Evolutionary conservation across 2,888 invertebrate species (phyloP), one percentile per base, ranked within the genome.

Genomic region (Apamea anceps): DNA sequence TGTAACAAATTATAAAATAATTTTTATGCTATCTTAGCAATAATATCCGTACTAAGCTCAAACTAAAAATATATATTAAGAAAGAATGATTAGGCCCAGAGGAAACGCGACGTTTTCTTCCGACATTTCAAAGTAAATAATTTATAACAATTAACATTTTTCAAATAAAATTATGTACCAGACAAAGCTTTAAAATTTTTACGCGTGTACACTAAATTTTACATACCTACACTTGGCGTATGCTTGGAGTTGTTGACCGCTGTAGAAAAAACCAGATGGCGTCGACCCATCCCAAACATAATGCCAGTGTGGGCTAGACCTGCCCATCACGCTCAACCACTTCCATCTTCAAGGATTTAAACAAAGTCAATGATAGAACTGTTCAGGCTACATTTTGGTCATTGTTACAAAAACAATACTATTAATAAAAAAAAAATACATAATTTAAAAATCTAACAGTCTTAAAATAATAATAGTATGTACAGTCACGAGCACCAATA

Each of bases 71-170:
- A 51, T 67, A 51, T 18, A 37, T 15, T 48, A 54, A 45, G 13
- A 37, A 51, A 51, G 0, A 66, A 75, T 72, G 4, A 72, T 76
- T 72, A 32, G 63, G 51, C 42, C 51, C 60, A 32, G 13, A 72
- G 54, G 68, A 72, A 82, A 63, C 12, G 32, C 32, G 32, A 70
- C 28, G 37, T 63, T 71, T 80, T 72, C 66, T 8, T 62, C 60
- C 10, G 18, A 84, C 42, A 78, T 70, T 82, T 72, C 79, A 70
- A 75, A 77, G 68, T 67, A 63, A 87, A 84, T 77, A 66, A 80
- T 73, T 77, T 75, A 73, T 65, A 10, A 57, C 32, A 72, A 63
- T 71, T 77, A 37, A 70, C 71, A 70, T 79, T 48, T 37, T 83
- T 74, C n/a, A 67, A 75, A 71, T 83, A 48, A 86, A 79, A 76